Evolutionary conservation across 2,797 vertebrate genomes (phyloP), one percentile per base, ranked within the genome.

Genomic region (Lutra lutra): DNA sequence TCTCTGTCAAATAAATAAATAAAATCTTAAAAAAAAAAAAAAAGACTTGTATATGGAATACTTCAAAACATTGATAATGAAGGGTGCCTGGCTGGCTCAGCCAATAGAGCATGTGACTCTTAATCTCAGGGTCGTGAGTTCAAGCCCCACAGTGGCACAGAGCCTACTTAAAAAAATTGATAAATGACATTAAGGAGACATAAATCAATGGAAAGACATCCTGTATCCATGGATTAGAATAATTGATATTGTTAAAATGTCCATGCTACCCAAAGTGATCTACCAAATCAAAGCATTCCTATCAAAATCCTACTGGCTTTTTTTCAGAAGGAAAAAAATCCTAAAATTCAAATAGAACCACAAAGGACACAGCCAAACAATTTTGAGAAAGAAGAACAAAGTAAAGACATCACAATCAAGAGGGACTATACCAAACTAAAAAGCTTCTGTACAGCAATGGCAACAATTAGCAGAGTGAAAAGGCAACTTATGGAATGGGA

Each of bases 361-460:
- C n/a, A 89, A 89, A 83, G 54, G 15, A 43, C 29, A 89, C 5
- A 83, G 43, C 23, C 66, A 73, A 75, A 40, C 29, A 83, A 64
- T 64, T 21, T 83, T 54, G 43, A 83, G n/a, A 73, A 77, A 79
- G 43, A 83, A 94, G 56, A 83, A 94, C 68, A 89, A 89, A 94
- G 46, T 75, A 70, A 38, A 75, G 8, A 27, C 29, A 88, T 83
- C 46, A 56, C 66, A 64, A 43, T 38, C 43, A 89, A 78, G 15
- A 14, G 58, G 32, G 32, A 64, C 56, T 78, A 29, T 11, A 78
- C 29, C 56, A 77, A 75, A 78, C 40, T 89, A 78, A 89, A 80
- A 78, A 78, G 32, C 87, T 48, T 48, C 58, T 38, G 10, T 51
- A 51, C 35, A 62, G 56, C 70, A 88, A 89, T 18, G 73, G 43